Evolutionary conservation across 2,797 vertebrate species (phyloP), one percentile per base, ranked within the genome.

Genomic region (Sebastes paucispinis): DNA sequence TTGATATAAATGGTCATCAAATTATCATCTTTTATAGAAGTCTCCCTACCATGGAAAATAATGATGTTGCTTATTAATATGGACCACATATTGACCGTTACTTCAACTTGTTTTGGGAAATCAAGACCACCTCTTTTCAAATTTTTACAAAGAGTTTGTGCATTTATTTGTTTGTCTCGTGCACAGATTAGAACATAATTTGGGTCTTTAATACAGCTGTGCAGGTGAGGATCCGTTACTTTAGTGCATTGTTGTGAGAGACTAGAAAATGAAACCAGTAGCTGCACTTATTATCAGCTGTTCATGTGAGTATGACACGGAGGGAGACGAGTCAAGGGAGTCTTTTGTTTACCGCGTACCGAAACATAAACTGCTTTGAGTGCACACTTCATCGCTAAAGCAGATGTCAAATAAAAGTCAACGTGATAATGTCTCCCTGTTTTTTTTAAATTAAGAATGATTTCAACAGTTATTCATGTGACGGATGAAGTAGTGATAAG

Each of bases 261-360:
- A 77, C 55, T 39, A 58, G 36, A 81, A 77, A 79, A 87, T 82
- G 47, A 86, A 67, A 81, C 63, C 67, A 77, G 50, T 62, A 47
- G 36, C 54, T 65, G 57, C 52, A 11, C 24, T 69, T 10, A 50
- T 78, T 60, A 81, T 67, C 54, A 64, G 68, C 25, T 80, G 52
- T 18, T 57, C 69, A 79, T 22, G 58, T 5, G 32, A 63, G 47
- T 68, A 54, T 64, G 68, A 72, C 77, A 34, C 2, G 3, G 5
- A 62, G 31, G 4, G 10, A 57, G 31, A 72, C 5, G 50, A 73
- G 8, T 73, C 58, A 5, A 59, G 27, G 43, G 57, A 81, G 4
- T 69, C 20, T 65, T 69, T 62, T 73, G 50, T 84, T 82, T 73
- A 59, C 50, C 24, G 43, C 47, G 32, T 39, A n/a, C 70, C 20